Conservation (phyloP, 1,140 invertebrate species). For the Limonius californicus region DNA sequence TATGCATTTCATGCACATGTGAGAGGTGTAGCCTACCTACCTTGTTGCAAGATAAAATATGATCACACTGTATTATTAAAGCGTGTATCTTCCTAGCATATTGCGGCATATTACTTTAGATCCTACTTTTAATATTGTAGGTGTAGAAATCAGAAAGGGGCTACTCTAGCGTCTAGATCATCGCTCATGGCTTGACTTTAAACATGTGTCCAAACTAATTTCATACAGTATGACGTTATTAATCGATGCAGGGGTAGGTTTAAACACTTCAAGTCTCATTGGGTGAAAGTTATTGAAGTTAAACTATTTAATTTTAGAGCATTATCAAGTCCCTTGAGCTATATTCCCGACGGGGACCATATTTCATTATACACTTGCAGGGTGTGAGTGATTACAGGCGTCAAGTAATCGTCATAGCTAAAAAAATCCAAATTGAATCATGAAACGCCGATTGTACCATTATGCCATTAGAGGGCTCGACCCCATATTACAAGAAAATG, state of each 20-base stretch:
- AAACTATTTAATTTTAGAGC: constrained; percentile 40
- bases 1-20: no score
- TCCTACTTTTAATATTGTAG: no score
- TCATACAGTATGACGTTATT: not conserved
- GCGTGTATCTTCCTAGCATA: no score
- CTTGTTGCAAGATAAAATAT: not conserved
- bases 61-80: not conserved
- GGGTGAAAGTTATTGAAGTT: constrained; percentile 36
- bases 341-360: constrained; percentile 40
- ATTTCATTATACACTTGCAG: constrained; percentile 45
- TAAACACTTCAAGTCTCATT: constrained; percentile 17
- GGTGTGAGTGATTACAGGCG: constrained; percentile 38
- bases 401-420: constrained; percentile 46
- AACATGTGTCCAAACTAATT: not conserved
- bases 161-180: no score
- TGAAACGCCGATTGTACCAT: constrained; percentile 45
- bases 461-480: constrained; percentile 41
- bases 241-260: constrained; percentile 6
- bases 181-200: not conserved
- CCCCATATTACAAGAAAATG: constrained; percentile 38
- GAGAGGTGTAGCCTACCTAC: no score
- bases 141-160: no score
- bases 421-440: constrained; percentile 48
- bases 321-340: constrained; percentile 17
- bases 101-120: no score